phyloP scores from a whole-genome alignment of 2,888 invertebrate species.

The Apotomis turbidana region DNA sequence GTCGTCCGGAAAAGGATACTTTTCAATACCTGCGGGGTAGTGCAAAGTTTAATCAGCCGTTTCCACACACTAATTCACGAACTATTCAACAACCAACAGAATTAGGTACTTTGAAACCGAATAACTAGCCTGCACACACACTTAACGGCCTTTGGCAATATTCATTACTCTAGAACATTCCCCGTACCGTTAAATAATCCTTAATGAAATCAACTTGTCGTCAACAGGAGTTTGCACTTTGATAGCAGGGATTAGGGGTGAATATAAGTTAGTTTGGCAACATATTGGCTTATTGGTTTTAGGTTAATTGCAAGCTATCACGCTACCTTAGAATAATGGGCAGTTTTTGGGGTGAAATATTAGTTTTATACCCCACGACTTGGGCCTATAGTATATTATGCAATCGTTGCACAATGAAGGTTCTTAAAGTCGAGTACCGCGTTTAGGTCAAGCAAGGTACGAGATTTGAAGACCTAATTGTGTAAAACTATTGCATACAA shows the following conservation, averaged over 20 bases:
- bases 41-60: no score
- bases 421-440: no score
- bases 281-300: conserved; percentile 28
- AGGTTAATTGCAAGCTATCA: conserved; percentile 19
- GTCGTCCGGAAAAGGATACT: no score
- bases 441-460: no score
- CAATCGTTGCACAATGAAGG: no score
- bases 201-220: conserved; percentile 22
- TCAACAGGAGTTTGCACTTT: conserved; percentile 1
- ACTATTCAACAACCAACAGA: no score
- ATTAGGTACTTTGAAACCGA: neutral
- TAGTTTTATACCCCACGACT: no score
- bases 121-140: conserved; percentile 16
- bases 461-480: no score
- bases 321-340: conserved; percentile 21
- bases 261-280: neutral
- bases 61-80: no score
- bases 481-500: no score
- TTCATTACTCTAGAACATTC: conserved; percentile 21
- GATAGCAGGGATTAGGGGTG: neutral
- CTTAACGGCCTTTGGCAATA: conserved; percentile 14
- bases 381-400: no score
- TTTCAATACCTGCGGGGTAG: no score
- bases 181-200: conserved; percentile 27
- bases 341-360: conserved; percentile 7